Conservation (phyloP, 1,140 invertebrate genomes). For the Heliconius hermathena region DNA sequence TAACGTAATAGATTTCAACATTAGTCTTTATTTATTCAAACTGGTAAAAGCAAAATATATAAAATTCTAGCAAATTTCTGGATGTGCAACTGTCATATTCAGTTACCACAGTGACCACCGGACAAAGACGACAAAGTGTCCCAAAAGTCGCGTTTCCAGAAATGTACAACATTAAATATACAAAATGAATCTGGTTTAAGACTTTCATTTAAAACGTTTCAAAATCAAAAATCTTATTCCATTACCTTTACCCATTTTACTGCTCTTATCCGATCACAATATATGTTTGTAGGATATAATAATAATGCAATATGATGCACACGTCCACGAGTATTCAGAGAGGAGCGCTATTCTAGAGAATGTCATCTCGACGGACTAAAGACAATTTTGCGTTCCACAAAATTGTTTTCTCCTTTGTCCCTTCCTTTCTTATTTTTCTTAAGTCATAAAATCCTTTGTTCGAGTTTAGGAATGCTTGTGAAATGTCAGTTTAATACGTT, state of each 20-base stretch:
- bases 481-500: slow-evolving; percentile 29
- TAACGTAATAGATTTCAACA: too few species aligned
- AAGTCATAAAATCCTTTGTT: slow-evolving; percentile 40
- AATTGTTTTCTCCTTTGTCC: slow-evolving; percentile 38
- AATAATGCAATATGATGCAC: slow-evolving; percentile 18
- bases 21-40: too few species aligned
- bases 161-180: too few species aligned
- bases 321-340: slow-evolving; percentile 6
- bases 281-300: not conserved
- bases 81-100: too few species aligned
- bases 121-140: too few species aligned
- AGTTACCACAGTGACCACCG: too few species aligned
- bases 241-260: not conserved
- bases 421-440: slow-evolving; percentile 31
- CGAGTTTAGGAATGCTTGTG: slow-evolving; percentile 26
- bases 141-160: too few species aligned
- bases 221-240: too few species aligned
- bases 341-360: slow-evolving; percentile 32
- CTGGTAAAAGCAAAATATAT: too few species aligned
- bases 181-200: too few species aligned
- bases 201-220: too few species aligned
- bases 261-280: not conserved
- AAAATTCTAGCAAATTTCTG: too few species aligned
- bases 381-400: slow-evolving; percentile 36
- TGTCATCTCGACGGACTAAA: slow-evolving; percentile 29